Conservation (phyloP, 2,113 vertebrate species). For the Nycticorax nycticorax region DNA sequence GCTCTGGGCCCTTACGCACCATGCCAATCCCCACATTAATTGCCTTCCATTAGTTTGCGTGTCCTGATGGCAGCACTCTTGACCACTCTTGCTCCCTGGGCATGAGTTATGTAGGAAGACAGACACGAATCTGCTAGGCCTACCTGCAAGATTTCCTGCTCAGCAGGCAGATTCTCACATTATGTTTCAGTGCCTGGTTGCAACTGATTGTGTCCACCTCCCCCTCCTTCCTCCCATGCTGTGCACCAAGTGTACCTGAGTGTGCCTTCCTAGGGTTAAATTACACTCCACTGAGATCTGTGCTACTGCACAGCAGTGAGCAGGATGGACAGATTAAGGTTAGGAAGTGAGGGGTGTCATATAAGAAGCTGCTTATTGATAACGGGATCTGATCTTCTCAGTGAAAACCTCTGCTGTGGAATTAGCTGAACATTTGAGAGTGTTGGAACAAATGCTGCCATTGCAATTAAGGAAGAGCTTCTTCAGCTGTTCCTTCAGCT, state of each 20-base stretch:
- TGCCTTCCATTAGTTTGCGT: neutral
- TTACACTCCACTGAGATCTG: neutral
- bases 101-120: neutral
- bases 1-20: neutral
- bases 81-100: fast-evolving
- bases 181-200: neutral
- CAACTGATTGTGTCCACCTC: neutral
- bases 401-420: neutral
- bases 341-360: neutral
- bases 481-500: neutral
- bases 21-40: too few species aligned
- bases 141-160: neutral
- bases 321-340: neutral
- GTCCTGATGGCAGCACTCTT: neutral
- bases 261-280: neutral
- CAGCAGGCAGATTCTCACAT: neutral
- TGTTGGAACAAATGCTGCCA: neutral
- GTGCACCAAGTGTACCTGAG: fast-evolving
- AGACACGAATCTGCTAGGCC: neutral
- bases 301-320: neutral
- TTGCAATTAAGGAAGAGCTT: neutral
- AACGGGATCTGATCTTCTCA: neutral
- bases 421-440: neutral
- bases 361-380: neutral
- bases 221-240: neutral